Percentiles rank a stretch among this genome's conserved stretches.
Evolutionary conservation across 2,888 invertebrate species (phyloP).

Genomic region (Anoplius nigerrimus): DNA sequence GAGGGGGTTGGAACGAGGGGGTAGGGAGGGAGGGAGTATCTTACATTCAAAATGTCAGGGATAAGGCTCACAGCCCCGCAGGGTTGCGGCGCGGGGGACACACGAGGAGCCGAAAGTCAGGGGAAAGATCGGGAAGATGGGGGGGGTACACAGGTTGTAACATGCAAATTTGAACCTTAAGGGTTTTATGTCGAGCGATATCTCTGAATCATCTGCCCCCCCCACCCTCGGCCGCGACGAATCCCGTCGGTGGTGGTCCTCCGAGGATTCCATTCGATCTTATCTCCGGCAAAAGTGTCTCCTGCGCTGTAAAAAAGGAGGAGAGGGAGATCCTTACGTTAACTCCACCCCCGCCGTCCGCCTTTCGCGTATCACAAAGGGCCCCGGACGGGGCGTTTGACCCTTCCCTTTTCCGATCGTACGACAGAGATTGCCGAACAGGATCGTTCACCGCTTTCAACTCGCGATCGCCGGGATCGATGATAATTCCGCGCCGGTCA

Average conservation of each 20-base stretch:
- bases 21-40: constrained; percentile 52
- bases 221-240: constrained; percentile 39
- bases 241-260: constrained; percentile 54
- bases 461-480: constrained; percentile 2
- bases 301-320: constrained; percentile 42
- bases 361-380: constrained; percentile 20
- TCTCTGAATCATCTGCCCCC: constrained; percentile 71
- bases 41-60: constrained; percentile 70
- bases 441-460: constrained; percentile 10
- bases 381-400: constrained; percentile 38
- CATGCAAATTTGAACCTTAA: constrained; percentile 75
- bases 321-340: constrained; percentile 27
- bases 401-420: constrained; percentile 23
- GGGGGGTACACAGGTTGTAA: constrained; percentile 69
- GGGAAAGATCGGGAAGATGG: constrained; percentile 46
- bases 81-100: constrained; percentile 33
- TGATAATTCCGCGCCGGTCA: constrained; percentile 2
- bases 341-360: constrained; percentile 30
- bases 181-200: constrained; percentile 74
- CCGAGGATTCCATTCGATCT: constrained; percentile 65
- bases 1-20: constrained; percentile 12
- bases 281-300: constrained; percentile 68
- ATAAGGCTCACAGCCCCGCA: constrained; percentile 62
- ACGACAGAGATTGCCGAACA: constrained; percentile 13
- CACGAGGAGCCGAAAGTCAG: constrained; percentile 47